A percentile compares a stretch with the other conserved stretches of the same genome.
These are phyloP conservation scores for Cataglyphis rosenhaueri DNA, from an alignment of 2,888 invertebrate genomes.

Conservation along the genomic window DNA sequence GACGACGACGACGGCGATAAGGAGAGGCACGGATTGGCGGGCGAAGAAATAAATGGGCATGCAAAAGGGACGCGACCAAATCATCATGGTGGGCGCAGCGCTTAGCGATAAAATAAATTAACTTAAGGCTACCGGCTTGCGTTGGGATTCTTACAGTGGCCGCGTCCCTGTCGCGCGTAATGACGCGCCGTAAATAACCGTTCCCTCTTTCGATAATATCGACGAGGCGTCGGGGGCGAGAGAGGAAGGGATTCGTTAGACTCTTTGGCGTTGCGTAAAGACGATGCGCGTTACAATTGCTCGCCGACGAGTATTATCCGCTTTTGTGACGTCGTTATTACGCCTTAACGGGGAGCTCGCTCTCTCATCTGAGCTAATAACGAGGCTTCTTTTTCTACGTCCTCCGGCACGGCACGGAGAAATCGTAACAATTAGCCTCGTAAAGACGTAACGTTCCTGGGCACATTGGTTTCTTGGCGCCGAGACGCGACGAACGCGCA, in stretches of 20 bases:
- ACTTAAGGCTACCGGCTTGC: slow-evolving; percentile 82
- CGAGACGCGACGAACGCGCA: slow-evolving; percentile 22
- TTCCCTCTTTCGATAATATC: slow-evolving; percentile 76
- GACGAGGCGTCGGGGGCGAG: slow-evolving; percentile 51
- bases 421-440: slow-evolving; percentile 56
- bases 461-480: slow-evolving; percentile 38
- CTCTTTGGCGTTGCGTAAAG: slow-evolving; percentile 16
- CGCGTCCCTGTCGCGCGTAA: slow-evolving; percentile 70
- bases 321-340: slow-evolving; percentile 18
- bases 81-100: slow-evolving; percentile 71
- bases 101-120: slow-evolving; percentile 84
- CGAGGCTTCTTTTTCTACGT: slow-evolving; percentile 39
- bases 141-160: slow-evolving; percentile 69
- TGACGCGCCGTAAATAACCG: slow-evolving; percentile 82
- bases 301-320: slow-evolving; percentile 13
- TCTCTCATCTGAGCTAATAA: slow-evolving; percentile 27
- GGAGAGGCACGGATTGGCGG: slow-evolving; percentile 35
- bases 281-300: slow-evolving; percentile 42
- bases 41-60: slow-evolving; percentile 55
- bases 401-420: slow-evolving; percentile 14
- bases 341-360: slow-evolving; percentile 29
- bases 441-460: slow-evolving; percentile 43
- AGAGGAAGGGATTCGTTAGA: too few species aligned
- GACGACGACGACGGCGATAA: slow-evolving; percentile 6
- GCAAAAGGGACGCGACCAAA: slow-evolving; percentile 68